A percentile compares a stretch with the other conserved stretches of the same genome.
phyloP scores from a whole-genome alignment of 1,140 invertebrate genomes.

The Panagrolaimus sp. region DNA sequence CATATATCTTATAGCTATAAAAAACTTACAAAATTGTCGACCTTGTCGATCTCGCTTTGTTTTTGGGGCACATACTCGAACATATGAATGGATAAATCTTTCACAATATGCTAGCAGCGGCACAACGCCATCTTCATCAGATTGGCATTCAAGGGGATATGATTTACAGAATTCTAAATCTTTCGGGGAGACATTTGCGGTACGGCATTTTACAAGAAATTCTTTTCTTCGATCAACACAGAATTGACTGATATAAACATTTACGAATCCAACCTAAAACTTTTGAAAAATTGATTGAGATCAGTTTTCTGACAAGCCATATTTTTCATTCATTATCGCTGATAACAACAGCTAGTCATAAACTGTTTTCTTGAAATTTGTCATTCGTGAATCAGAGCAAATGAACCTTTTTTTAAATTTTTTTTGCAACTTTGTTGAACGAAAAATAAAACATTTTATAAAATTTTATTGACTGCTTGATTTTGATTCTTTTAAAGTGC shows the following conservation, averaged over 20 bases:
- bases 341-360: too few relatives aligned
- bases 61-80: background rate
- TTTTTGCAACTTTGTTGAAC: too few relatives aligned
- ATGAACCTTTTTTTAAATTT: too few relatives aligned
- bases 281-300: background rate
- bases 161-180: constrained; percentile 11
- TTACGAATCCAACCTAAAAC: background rate
- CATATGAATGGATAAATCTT: background rate
- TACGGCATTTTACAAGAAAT: background rate
- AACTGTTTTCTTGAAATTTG: too few relatives aligned
- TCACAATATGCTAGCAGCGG: constrained; percentile 1
- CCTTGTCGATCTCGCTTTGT: background rate
- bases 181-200: background rate
- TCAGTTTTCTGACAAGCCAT: too few relatives aligned
- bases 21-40: constrained; percentile 9
- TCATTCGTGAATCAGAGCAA: too few relatives aligned
- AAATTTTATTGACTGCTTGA: too few relatives aligned
- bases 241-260: constrained; percentile 4
- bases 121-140: constrained; percentile 1
- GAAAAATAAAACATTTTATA: too few relatives aligned
- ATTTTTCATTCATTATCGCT: too few relatives aligned
- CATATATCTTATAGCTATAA: too few relatives aligned
- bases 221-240: constrained; percentile 6
- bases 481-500: too few relatives aligned
- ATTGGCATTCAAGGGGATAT: background rate